A percentile compares a stretch with the other conserved stretches of the same genome.
phyloP scores from a whole-genome alignment of 2,113 vertebrate genomes.

The Heloderma charlesbogerti region DNA sequence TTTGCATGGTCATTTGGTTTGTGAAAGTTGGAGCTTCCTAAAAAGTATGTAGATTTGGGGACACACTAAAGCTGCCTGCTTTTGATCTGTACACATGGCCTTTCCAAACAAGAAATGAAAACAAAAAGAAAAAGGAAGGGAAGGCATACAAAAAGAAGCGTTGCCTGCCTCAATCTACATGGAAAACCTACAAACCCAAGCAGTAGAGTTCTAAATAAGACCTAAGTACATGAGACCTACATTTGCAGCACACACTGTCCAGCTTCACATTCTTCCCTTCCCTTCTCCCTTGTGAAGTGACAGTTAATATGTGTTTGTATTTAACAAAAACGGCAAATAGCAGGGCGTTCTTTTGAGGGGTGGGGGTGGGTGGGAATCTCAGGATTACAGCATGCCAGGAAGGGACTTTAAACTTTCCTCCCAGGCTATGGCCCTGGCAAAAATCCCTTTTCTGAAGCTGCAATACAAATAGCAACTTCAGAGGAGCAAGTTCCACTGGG shows the following conservation, averaged over 20 bases:
- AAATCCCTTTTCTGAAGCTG: not conserved
- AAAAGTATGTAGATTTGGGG: constrained; percentile 8
- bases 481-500: not conserved
- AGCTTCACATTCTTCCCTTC: not conserved
- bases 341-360: not conserved
- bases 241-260: not conserved
- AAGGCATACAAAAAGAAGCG: constrained; percentile 1
- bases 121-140: not conserved
- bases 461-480: not conserved
- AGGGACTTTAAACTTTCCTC: not conserved
- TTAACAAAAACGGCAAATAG: not conserved
- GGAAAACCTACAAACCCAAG: not conserved
- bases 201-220: not conserved
- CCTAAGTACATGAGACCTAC: not conserved
- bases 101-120: not conserved
- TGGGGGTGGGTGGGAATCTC: not conserved
- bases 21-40: constrained; percentile 31
- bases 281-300: not conserved
- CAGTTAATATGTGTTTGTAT: not conserved
- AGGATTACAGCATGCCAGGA: not conserved
- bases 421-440: not conserved
- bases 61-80: not conserved
- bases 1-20: constrained; percentile 1
- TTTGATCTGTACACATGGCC: constrained; percentile 14
- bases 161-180: constrained; percentile 3